Conservation (phyloP, 92 coral and sea anemone genomes). For the Parazoanthus swiftii region DNA sequence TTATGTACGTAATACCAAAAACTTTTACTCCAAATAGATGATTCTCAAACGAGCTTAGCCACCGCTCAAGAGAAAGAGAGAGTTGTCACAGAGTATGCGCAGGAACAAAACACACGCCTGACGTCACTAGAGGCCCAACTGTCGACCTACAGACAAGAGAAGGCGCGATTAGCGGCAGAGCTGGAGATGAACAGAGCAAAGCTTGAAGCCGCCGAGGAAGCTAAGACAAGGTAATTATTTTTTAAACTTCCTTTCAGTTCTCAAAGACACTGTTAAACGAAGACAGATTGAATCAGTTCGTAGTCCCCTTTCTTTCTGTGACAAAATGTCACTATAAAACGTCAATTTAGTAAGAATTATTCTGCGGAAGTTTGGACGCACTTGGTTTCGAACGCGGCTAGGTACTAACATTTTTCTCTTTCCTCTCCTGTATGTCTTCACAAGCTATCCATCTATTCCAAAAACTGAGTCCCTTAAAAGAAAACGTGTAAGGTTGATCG, state of each 20-base stretch:
- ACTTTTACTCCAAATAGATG: slow-evolving; percentile 54
- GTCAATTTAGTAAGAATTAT: neutral
- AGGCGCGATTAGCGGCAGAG: slow-evolving; percentile 91
- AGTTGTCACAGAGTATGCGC: slow-evolving; percentile 75
- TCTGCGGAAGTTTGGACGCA: neutral
- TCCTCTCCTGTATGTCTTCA: no score
- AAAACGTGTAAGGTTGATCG: no score
- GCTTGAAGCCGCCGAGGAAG: slow-evolving; percentile 79
- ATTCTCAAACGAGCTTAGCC: slow-evolving; percentile 76
- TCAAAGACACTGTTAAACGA: neutral
- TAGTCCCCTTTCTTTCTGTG: neutral
- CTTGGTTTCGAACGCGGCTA: no score
- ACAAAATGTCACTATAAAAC: neutral
- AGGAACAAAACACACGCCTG: slow-evolving; percentile 67
- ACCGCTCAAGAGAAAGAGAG: slow-evolving; percentile 96
- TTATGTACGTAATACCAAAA: no score
- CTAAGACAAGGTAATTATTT: slow-evolving; percentile 64
- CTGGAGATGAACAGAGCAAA: slow-evolving; percentile 86
- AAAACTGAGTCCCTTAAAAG: no score
- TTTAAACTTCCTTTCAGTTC: neutral
- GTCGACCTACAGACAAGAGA: slow-evolving; percentile 82
- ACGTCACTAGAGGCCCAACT: slow-evolving; percentile 94
- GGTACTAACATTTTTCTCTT: neutral
- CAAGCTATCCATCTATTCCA: no score
- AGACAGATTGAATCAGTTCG: neutral